Evolutionary conservation across 1,140 invertebrate genomes (phyloP).

Genomic region (Leptonema lineaticorne): DNA sequence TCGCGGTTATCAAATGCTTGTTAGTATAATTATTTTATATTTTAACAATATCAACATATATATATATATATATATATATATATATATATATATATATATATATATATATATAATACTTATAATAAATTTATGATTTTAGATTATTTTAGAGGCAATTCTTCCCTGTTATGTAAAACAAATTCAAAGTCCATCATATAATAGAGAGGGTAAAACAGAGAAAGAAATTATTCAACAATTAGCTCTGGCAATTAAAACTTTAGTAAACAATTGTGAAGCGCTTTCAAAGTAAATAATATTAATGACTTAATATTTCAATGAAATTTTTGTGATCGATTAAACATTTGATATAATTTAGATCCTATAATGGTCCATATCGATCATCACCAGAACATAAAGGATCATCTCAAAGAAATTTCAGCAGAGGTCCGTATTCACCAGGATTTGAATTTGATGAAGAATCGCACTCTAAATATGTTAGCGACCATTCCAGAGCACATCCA

Average conservation of each 20-base stretch:
- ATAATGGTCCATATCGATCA: conserved; percentile 85
- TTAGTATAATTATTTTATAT: conserved; percentile 53
- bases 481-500: conserved; percentile 62
- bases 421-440: conserved; percentile 73
- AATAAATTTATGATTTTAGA: conserved; percentile 59
- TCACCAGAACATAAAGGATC: conserved; percentile 86
- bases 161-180: conserved; percentile 94
- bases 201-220: conserved; percentile 85
- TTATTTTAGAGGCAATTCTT: conserved; percentile 92
- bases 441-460: conserved; percentile 88
- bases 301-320: no score
- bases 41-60: neutral
- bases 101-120: neutral
- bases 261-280: conserved; percentile 94
- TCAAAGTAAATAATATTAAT: conserved; percentile 71
- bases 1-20: conserved; percentile 96
- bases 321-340: no score
- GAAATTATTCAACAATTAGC: conserved; percentile 95
- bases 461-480: conserved; percentile 80
- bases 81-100: no score
- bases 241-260: conserved; percentile 91
- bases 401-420: conserved; percentile 76
- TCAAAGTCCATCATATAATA: conserved; percentile 83
- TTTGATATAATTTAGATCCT: conserved; percentile 68
- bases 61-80: no score